Conservation (phyloP, 2,113 vertebrate species). For the Dromiciops gliroides region DNA sequence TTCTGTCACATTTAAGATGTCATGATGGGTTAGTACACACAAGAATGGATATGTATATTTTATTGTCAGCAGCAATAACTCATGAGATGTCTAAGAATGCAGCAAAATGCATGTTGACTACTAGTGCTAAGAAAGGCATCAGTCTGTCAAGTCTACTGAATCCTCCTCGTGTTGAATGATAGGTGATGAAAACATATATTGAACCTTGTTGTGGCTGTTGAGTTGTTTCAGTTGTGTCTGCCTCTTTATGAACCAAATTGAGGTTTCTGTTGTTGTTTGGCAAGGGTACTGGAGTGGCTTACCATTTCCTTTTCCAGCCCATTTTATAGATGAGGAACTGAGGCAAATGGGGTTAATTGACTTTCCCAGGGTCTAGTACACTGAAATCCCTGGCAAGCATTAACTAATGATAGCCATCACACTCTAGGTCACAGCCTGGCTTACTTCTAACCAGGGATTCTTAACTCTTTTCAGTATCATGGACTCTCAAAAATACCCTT, state of each 20-base stretch:
- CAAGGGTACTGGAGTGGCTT: not conserved
- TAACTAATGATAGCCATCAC: not conserved
- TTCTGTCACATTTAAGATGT: not conserved
- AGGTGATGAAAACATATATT: not conserved
- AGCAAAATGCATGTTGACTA: not conserved
- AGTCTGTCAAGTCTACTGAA: not conserved
- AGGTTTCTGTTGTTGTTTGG: not conserved
- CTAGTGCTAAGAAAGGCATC: not conserved
- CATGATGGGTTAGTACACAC: not conserved
- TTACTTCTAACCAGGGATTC: not conserved
- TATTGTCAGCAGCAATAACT: not conserved
- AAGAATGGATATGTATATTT: not conserved
- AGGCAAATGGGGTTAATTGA: not conserved
- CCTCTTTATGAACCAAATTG: not conserved
- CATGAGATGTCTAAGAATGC: not conserved
- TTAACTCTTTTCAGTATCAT: not conserved
- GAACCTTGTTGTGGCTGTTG: not conserved
- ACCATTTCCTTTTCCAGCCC: not conserved
- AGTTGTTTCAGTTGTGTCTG: not conserved
- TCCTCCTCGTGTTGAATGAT: not conserved
- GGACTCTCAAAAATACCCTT: not conserved
- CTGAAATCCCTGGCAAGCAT: not conserved
- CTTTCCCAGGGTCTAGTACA: not conserved
- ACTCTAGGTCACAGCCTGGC: not conserved
- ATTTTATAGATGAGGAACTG: not conserved